A percentile compares a stretch with the other conserved stretches of the same genome.
These are phyloP conservation scores for Phengaris alcon DNA, from an alignment of 2,888 invertebrate genomes.

Conservation along the genomic window DNA sequence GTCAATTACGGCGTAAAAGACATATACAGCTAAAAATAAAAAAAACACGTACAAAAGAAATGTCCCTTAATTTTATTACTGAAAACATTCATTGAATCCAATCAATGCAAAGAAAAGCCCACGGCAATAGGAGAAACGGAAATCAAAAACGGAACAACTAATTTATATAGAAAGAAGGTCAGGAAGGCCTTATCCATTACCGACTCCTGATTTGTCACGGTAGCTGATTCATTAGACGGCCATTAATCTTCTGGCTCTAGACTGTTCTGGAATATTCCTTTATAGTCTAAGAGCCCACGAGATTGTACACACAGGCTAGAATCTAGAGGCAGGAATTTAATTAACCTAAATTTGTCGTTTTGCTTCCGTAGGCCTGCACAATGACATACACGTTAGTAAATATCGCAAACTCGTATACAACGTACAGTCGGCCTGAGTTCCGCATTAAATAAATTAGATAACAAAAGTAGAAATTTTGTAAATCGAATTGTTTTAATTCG, in stretches of 20 bases:
- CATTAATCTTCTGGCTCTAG: conserved; percentile 29
- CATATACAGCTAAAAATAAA: neutral
- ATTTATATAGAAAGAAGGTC: conserved; percentile 63
- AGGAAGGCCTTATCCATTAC: conserved; percentile 67
- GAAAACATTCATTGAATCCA: conserved; percentile 26
- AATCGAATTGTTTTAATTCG: neutral
- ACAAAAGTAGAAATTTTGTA: neutral
- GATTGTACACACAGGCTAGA: conserved; percentile 18
- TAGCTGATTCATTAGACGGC: conserved; percentile 70
- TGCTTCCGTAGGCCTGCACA: conserved; percentile 13
- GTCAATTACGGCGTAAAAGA: neutral
- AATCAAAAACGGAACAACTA: conserved; percentile 55
- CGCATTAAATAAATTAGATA: neutral
- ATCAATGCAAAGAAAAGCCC: conserved; percentile 20
- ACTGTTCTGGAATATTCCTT: conserved; percentile 1
- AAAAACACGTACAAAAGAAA: neutral
- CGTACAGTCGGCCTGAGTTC: neutral
- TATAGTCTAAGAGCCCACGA: neutral
- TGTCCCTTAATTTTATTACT: conserved; percentile 17
- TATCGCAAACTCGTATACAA: conserved; percentile 5
- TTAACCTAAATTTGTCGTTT: conserved; percentile 25
- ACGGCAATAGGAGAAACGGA: conserved; percentile 28
- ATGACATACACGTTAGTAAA: conserved; percentile 9
- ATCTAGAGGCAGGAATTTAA: conserved; percentile 24
- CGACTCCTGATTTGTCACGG: conserved; percentile 69